These are phyloP conservation scores for Cinclus cinclus DNA, from an alignment of 2,113 vertebrate genomes.

Conservation along the genomic window DNA sequence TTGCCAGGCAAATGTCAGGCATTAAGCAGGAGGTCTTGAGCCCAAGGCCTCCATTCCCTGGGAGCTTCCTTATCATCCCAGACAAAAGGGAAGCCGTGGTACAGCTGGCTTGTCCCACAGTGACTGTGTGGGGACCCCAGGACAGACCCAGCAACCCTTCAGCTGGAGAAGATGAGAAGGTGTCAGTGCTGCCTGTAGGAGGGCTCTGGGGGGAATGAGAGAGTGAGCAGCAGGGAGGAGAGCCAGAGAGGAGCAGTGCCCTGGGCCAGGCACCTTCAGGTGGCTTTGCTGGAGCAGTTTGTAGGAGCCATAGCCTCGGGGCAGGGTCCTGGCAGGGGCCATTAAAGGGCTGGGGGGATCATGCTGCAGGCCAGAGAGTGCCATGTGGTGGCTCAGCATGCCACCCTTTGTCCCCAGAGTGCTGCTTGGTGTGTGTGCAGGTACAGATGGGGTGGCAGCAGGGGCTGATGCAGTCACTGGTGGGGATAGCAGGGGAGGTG, in stretches of 20 bases:
- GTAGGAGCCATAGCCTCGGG: neutral
- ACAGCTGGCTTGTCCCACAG: neutral
- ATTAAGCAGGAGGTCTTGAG: neutral
- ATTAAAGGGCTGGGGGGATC: neutral
- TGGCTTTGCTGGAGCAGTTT: neutral
- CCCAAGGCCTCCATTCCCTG: neutral
- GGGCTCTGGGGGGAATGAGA: neutral
- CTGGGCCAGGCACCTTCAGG: neutral
- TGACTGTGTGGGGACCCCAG: neutral
- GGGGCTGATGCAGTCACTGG: neutral
- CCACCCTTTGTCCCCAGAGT: neutral
- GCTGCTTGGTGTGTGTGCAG: neutral
- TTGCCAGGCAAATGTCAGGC: neutral
- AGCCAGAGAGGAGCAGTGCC: neutral
- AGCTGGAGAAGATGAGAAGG: neutral
- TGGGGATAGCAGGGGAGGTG: neutral
- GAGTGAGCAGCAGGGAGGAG: neutral
- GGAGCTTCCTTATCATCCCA: neutral
- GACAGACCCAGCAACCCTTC: neutral
- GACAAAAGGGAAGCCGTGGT: neutral
- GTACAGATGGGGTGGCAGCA: neutral
- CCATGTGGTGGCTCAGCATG: neutral
- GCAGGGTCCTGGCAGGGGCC: neutral
- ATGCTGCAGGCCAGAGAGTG: neutral
- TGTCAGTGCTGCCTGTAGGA: neutral